phyloP scores from a whole-genome alignment of 2,113 vertebrate species.

The Syrmaticus mikado region DNA sequence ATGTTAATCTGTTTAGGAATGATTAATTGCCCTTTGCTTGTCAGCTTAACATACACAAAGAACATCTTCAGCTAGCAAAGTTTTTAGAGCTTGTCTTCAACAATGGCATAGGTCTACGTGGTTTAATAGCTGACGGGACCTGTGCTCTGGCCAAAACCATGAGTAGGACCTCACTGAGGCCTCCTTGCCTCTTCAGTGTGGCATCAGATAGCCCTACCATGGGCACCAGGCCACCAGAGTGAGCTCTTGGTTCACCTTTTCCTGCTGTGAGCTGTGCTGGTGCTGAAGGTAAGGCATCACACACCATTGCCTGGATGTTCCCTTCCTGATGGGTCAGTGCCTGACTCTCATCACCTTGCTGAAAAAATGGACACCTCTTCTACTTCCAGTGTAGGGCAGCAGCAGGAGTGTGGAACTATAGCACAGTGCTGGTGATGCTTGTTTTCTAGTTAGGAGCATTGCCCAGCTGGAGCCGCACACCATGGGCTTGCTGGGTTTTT shows the following conservation, averaged over 20 bases:
- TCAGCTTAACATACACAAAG: too few species aligned
- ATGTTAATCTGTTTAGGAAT: background rate
- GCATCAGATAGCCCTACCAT: rapidly evolving
- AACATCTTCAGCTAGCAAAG: too few species aligned
- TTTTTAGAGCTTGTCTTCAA: too few species aligned
- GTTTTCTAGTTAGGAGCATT: background rate
- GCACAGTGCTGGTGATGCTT: background rate
- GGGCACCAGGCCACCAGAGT: rapidly evolving
- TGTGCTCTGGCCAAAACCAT: rapidly evolving
- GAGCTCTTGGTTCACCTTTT: background rate
- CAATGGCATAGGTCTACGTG: rapidly evolving
- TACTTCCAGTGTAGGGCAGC: background rate
- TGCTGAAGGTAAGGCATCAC: rapidly evolving
- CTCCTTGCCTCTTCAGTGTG: background rate
- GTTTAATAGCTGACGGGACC: background rate
- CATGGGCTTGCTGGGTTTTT: background rate
- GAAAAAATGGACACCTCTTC: background rate
- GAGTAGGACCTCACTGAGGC: background rate
- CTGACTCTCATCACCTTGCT: rapidly evolving
- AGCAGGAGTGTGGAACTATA: background rate
- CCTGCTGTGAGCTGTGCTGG: rapidly evolving
- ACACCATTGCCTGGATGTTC: background rate
- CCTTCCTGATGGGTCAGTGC: background rate
- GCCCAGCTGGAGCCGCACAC: background rate
- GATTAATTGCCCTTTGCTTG: too few species aligned